Conservation (phyloP, 2,113 vertebrate genomes). For the Salvelinus fontinalis region DNA sequence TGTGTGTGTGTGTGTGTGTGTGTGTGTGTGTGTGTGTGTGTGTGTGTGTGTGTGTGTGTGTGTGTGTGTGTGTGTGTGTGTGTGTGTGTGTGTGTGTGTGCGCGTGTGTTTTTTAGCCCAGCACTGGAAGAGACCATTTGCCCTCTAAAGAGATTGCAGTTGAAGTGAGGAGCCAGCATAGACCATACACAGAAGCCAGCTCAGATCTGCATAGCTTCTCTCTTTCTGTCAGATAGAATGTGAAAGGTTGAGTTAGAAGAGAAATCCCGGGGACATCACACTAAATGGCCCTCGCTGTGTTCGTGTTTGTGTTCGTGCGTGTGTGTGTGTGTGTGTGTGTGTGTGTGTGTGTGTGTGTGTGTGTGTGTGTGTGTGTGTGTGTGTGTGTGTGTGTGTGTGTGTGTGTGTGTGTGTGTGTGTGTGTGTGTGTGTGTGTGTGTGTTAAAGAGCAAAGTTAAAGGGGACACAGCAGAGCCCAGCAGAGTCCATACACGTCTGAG, state of each 20-base stretch:
- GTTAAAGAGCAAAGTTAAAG: too few relatives aligned
- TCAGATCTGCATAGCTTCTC: constrained; percentile 56
- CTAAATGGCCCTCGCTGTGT: constrained; percentile 45
- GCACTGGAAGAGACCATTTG: constrained; percentile 64
- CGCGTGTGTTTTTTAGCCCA: constrained; percentile 19
- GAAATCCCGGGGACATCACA: constrained; percentile 48
- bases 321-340: too few relatives aligned
- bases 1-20: constrained; percentile 5
- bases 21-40: constrained; percentile 11
- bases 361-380: too few relatives aligned
- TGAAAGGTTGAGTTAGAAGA: constrained; percentile 54
- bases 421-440: too few relatives aligned
- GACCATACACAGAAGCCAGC: constrained; percentile 65
- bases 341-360: constrained; percentile 3
- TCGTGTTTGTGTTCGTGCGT: background rate
- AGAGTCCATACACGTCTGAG: too few relatives aligned
- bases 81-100: too few relatives aligned
- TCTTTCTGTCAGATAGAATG: constrained; percentile 66
- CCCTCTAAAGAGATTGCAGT: constrained; percentile 48
- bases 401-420: too few relatives aligned
- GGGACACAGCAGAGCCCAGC: too few relatives aligned
- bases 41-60: constrained; percentile 5
- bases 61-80: background rate
- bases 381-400: too few relatives aligned
- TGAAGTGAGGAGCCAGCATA: constrained; percentile 1